Conservation (phyloP, 2,888 invertebrate genomes). For the Phaonia tiefii region DNA sequence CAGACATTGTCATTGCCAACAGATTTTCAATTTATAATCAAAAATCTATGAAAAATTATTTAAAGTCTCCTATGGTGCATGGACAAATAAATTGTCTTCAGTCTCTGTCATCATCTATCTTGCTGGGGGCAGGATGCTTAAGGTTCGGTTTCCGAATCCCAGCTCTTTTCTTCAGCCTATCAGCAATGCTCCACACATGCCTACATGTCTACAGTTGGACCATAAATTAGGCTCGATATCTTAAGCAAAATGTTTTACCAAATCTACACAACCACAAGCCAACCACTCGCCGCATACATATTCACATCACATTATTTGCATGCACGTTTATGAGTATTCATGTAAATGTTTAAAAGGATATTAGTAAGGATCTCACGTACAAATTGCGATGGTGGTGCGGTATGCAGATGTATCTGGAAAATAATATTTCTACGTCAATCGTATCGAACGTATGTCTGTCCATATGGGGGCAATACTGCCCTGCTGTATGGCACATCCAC, state of each 20-base stretch:
- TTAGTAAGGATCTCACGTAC: constrained; percentile 26
- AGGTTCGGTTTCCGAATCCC: background rate
- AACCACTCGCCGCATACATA: background rate
- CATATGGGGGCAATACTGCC: background rate
- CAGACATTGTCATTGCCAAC: no score
- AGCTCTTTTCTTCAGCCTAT: background rate
- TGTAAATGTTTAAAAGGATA: background rate
- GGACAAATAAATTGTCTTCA: background rate
- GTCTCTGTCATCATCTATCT: background rate
- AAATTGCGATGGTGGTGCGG: constrained; percentile 17
- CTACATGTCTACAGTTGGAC: constrained; percentile 31
- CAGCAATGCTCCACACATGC: constrained; percentile 30
- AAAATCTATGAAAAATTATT: no score
- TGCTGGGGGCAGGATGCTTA: background rate
- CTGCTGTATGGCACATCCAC: background rate
- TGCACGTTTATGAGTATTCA: background rate
- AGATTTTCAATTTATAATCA: no score
- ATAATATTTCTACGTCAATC: constrained; percentile 13
- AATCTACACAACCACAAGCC: background rate
- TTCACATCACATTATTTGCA: background rate
- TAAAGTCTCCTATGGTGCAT: no score
- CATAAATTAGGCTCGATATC: constrained; percentile 54
- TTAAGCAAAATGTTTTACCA: constrained; percentile 33
- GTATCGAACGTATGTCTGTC: background rate
- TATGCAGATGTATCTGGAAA: constrained; percentile 20